phyloP scores from a whole-genome alignment of 1,140 invertebrate genomes.

The Drosophila leontia region DNA sequence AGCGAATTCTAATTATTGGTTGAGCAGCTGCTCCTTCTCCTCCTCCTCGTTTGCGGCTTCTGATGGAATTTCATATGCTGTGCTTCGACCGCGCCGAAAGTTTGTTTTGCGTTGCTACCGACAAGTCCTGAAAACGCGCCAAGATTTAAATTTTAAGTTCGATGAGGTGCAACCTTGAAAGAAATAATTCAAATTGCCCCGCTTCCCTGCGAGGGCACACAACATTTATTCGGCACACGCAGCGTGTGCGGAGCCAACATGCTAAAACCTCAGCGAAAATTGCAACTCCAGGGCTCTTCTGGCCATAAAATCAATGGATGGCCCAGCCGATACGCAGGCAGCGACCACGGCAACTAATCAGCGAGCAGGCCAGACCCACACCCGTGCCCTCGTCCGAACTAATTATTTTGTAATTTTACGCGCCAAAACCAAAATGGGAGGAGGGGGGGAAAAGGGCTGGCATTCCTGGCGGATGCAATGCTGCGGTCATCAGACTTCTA shows the following conservation, averaged over 20 bases:
- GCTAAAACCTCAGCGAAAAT: slow-evolving; percentile 53
- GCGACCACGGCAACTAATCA: slow-evolving; percentile 61
- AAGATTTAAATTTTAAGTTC: slow-evolving; percentile 26
- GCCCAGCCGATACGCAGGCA: slow-evolving; percentile 21
- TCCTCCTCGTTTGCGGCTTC: slow-evolving; percentile 44
- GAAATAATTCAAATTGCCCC: slow-evolving; percentile 15
- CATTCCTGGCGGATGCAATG: slow-evolving; percentile 39
- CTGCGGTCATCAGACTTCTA: slow-evolving; percentile 55
- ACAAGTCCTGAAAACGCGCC: slow-evolving; percentile 18
- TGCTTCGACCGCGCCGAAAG: slow-evolving; percentile 38
- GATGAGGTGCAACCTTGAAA: slow-evolving; percentile 16
- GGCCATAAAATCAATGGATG: slow-evolving; percentile 43
- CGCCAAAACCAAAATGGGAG: slow-evolving; percentile 10
- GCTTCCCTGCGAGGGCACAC: neutral
- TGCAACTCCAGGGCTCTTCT: slow-evolving; percentile 20
- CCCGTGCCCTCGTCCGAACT: slow-evolving; percentile 30
- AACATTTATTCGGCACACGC: slow-evolving; percentile 58
- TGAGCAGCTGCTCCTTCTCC: slow-evolving; percentile 45
- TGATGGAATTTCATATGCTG: slow-evolving; percentile 72
- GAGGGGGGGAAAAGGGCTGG: neutral
- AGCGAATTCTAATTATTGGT: slow-evolving; percentile 75
- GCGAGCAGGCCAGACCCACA: slow-evolving; percentile 16
- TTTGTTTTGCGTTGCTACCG: slow-evolving; percentile 7
- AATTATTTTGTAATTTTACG: slow-evolving; percentile 78
- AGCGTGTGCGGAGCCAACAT: slow-evolving; percentile 44